Conservation (phyloP, 2,888 invertebrate species). For the Chloromyia formosa region DNA sequence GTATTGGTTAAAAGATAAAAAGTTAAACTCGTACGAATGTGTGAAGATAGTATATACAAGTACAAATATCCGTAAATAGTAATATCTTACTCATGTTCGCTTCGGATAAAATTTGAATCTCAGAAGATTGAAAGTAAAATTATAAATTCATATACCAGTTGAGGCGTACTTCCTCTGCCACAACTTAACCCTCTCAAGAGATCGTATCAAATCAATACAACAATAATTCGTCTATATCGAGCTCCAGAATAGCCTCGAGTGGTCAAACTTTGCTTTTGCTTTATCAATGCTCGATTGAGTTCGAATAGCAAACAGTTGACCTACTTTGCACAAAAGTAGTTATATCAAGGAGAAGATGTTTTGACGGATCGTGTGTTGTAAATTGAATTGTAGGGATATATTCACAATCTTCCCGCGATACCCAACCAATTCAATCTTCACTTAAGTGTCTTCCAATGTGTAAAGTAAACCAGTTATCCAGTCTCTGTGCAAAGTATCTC, state of each 20-base stretch:
- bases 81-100: background rate
- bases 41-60: too few relatives aligned
- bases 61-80: background rate
- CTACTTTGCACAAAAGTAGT: background rate
- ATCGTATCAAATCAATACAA: background rate
- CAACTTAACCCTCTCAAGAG: background rate
- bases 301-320: background rate
- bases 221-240: too few relatives aligned
- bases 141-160: background rate
- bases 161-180: background rate
- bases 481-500: constrained; percentile 1
- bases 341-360: constrained; percentile 6
- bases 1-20: too few relatives aligned
- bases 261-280: background rate
- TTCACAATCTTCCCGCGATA: background rate
- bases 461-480: background rate
- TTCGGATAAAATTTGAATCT: background rate
- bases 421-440: background rate
- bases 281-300: background rate
- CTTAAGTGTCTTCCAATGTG: too few relatives aligned
- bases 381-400: background rate
- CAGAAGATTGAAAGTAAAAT: background rate
- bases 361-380: background rate
- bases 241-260: background rate
- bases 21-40: too few relatives aligned